Evolutionary conservation across 2,113 vertebrate species (phyloP), one percentile per base, ranked within the genome.

Genomic region (Semnornis frantzii): DNA sequence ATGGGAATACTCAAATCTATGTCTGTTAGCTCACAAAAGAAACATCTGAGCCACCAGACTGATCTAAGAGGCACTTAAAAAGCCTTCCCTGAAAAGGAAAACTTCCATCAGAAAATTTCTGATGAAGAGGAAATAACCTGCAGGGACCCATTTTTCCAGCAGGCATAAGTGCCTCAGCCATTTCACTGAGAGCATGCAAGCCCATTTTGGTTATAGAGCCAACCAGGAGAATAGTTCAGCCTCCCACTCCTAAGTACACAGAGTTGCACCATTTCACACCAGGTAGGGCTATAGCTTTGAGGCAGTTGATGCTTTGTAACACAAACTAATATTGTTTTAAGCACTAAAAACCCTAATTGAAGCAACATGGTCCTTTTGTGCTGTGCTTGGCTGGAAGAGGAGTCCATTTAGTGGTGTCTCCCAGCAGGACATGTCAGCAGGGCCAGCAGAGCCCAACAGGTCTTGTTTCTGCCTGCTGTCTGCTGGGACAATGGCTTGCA

Each of bases 361-460:
- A 89, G 27, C 28, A 83, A 52, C 4, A 9, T 0, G 2, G n/a
- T 4, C 55, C 17, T 70, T 65, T 15, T 68, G 71, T 48, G 68
- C n/a, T 28, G 10, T 8, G 66, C 24, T 76, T 72, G 42, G 33
- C 74, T 42, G 44, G 58, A 17, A 79, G 12, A 46, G 25, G 25
- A 93, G 33, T 20, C 25, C 15, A 14, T 58, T 15, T 48, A 62
- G 55, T 68, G 39, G 17, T 20, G 14, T 62, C 5, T 39, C 66
- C 18, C 48, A 60, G 37, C 0, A 1, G 70, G 19, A 31, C 20
- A 2, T 1, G 2, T 12, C 57, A 68, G 65, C 8, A 4, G 34
- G 48, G 44, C 55, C 72, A 30, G 44, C 62, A 71, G 2, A 24
- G 34, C 55, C 59, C 1, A 0, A 1, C 5, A 3, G n/a, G 23